Evolutionary conservation across 2,797 vertebrate genomes (phyloP).

Genomic region (Bothrops alternatus): DNA sequence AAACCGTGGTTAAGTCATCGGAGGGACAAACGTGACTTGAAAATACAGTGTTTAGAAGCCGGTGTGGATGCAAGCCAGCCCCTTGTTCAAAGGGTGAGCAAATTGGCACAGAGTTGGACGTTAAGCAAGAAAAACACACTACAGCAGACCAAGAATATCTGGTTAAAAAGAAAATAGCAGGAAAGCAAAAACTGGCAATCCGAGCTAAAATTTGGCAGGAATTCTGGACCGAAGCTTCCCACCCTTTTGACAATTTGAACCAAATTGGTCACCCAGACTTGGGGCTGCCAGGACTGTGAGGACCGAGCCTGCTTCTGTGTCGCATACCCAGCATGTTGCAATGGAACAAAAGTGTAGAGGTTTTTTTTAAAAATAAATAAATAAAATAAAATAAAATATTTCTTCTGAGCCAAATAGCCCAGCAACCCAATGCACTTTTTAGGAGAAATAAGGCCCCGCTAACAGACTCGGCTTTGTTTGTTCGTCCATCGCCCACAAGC

Average conservation of each 20-base stretch:
- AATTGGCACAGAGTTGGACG: background rate
- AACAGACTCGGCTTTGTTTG: slow-evolving; percentile 5
- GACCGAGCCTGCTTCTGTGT: background rate
- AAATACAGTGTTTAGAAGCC: background rate
- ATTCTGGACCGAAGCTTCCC: background rate
- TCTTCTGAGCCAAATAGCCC: background rate
- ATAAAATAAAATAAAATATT: too few species aligned
- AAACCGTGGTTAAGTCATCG: background rate
- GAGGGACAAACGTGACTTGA: background rate
- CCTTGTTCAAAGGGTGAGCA: background rate
- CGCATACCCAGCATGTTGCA: background rate
- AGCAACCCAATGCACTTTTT: background rate
- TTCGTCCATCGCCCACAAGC: background rate
- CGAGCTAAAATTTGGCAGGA: background rate
- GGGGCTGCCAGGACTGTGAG: background rate
- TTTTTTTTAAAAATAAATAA: too few species aligned
- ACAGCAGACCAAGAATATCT: background rate
- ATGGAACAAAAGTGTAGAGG: background rate
- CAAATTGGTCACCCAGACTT: too few species aligned
- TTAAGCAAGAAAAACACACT: background rate
- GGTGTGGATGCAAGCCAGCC: background rate
- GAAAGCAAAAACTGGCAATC: background rate
- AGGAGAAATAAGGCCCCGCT: background rate
- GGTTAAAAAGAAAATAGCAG: background rate
- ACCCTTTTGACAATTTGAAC: background rate